Percentiles rank a stretch among this genome's conserved stretches.
phyloP scores from a whole-genome alignment of 2,888 invertebrate species.

The Spodoptera exigua region DNA sequence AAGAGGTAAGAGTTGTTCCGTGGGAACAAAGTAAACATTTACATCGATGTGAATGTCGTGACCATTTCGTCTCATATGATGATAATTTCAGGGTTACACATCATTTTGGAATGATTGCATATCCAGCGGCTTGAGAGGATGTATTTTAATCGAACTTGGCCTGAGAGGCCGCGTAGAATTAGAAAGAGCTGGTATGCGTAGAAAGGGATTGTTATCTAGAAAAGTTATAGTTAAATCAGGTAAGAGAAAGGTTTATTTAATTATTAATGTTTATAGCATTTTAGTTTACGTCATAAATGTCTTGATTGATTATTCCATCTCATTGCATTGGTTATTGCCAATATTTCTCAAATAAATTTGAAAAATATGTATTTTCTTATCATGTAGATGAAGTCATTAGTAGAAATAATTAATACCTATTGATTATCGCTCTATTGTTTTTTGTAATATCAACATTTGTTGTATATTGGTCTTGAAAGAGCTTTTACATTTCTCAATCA shows the following conservation, averaged over 20 bases:
- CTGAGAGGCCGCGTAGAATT: conserved; percentile 98
- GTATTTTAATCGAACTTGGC: conserved; percentile 99
- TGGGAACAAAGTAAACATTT: conserved; percentile 3
- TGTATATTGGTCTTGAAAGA: too few relatives aligned
- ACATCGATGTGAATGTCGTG: conserved; percentile 53
- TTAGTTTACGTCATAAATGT: conserved; percentile 1
- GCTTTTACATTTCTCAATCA: too few relatives aligned
- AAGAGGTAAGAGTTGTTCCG: conserved; percentile 93
- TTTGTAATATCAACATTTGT: too few relatives aligned
- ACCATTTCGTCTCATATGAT: conserved; percentile 63
- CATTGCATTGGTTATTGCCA: neutral
- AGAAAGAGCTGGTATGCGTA: conserved; percentile 98
- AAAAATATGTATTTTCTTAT: too few relatives aligned
- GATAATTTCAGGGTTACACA: conserved; percentile 95
- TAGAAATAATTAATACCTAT: too few relatives aligned
- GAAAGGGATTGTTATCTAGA: conserved; percentile 96
- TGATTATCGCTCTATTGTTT: too few relatives aligned
- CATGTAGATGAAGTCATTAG: too few relatives aligned
- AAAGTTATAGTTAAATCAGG: conserved; percentile 90
- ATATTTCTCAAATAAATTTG: too few relatives aligned
- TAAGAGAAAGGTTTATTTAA: conserved; percentile 61
- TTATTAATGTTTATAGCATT: conserved; percentile 3
- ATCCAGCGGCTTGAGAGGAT: conserved; percentile 99
- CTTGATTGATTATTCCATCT: conserved; percentile 1
- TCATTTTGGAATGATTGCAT: conserved; percentile 99